A percentile compares a stretch with the other conserved stretches of the same genome.
These are phyloP conservation scores for Chrysomela aeneicollis DNA, from an alignment of 2,888 invertebrate species.

Conservation along the genomic window DNA sequence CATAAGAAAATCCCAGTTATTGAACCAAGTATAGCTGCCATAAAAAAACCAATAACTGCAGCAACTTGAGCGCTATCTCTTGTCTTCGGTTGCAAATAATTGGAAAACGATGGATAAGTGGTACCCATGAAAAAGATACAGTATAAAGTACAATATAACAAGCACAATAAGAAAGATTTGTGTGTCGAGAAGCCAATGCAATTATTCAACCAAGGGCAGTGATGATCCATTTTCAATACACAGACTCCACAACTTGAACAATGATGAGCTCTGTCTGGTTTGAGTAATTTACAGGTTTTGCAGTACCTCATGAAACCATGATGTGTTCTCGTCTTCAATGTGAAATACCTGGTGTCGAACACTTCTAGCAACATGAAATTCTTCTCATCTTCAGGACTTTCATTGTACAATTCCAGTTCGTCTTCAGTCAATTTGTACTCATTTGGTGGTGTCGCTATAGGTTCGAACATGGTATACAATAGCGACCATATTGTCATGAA, in stretches of 20 bases:
- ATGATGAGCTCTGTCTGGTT: constrained; percentile 54
- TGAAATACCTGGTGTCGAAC: background rate
- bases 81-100: background rate
- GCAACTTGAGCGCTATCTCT: background rate
- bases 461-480: background rate
- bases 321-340: constrained; percentile 14
- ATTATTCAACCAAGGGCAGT: constrained; percentile 53
- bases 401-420: constrained; percentile 23
- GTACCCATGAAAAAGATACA: constrained; percentile 38
- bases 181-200: constrained; percentile 52
- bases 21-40: constrained; percentile 5
- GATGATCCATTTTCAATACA: constrained; percentile 55
- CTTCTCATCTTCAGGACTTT: constrained; percentile 26
- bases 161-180: constrained; percentile 48
- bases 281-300: constrained; percentile 47
- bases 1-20: constrained; percentile 8
- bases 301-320: constrained; percentile 47
- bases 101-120: constrained; percentile 5
- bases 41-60: background rate
- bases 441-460: constrained; percentile 22
- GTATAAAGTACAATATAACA: constrained; percentile 44
- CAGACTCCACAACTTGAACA: constrained; percentile 50
- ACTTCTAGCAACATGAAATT: constrained; percentile 72
- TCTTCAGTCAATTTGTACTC: constrained; percentile 39
- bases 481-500: background rate